These are phyloP conservation scores for Nyctibius bracteatus DNA, from an alignment of 2,113 vertebrate species.

Conservation along the genomic window DNA sequence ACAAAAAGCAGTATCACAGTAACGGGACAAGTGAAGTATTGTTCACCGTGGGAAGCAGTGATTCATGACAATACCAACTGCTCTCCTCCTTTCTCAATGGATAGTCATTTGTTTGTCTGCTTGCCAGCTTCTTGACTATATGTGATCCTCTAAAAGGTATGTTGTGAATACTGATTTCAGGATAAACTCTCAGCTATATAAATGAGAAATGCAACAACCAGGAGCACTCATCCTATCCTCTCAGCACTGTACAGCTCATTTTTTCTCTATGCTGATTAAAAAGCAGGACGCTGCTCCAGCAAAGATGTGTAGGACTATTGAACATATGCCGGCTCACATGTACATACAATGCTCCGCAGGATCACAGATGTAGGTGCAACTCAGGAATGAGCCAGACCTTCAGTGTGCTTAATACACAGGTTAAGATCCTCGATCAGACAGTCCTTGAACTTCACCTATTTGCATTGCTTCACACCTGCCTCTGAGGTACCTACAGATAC, in stretches of 20 bases:
- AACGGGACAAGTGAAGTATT: background rate
- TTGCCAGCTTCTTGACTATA: background rate
- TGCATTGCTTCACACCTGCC: background rate
- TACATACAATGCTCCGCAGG: background rate
- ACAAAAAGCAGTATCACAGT: background rate
- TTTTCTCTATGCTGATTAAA: background rate
- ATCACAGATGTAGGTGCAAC: background rate
- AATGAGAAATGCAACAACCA: background rate
- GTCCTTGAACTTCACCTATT: background rate
- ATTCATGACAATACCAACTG: background rate
- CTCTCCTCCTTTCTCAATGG: background rate
- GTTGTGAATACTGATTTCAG: background rate
- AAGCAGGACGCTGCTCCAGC: background rate
- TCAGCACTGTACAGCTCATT: background rate
- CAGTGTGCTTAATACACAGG: rapidly evolving
- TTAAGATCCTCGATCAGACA: rapidly evolving
- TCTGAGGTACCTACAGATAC: too few species aligned
- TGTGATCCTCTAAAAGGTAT: background rate
- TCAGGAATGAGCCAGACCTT: background rate
- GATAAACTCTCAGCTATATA: background rate
- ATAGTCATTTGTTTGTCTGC: background rate
- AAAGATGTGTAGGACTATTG: rapidly evolving
- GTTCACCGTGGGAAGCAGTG: background rate
- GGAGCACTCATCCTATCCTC: background rate
- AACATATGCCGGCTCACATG: rapidly evolving